Evolutionary conservation across 23 tunicate genomes (phyloP).

Genomic region (Oikopleura albicans): DNA sequence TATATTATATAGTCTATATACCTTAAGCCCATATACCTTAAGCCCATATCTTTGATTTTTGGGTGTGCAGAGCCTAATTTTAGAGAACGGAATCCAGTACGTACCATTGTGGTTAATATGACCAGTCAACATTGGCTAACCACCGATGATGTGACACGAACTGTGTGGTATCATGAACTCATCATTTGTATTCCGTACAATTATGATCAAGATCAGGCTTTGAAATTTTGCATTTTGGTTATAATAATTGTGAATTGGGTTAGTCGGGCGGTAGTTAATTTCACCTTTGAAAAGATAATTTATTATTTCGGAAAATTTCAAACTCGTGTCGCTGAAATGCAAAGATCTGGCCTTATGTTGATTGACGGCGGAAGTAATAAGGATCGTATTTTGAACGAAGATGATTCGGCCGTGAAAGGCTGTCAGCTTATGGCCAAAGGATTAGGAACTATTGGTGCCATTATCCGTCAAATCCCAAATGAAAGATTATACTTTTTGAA

Average conservation of each 20-base stretch:
- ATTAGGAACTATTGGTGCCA: conserved; percentile 20
- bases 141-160: conserved; percentile 41
- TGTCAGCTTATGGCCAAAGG: conserved; percentile 5
- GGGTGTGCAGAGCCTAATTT: conserved; percentile 45
- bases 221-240: too few relatives aligned
- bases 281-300: too few relatives aligned
- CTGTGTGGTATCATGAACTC: conserved; percentile 68
- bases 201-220: conserved; percentile 14
- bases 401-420: conserved; percentile 19
- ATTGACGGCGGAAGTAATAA: conserved; percentile 24
- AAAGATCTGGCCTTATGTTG: conserved; percentile 26
- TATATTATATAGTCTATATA: too few relatives aligned
- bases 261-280: too few relatives aligned
- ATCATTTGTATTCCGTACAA: conserved; percentile 44
- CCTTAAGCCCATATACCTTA: too few relatives aligned
- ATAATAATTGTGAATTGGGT: too few relatives aligned
- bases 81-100: too few relatives aligned
- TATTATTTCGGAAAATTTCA: too few relatives aligned
- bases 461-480: conserved; percentile 27
- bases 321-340: too few relatives aligned
- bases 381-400: not conserved
- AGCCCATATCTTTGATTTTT: conserved; percentile 21
- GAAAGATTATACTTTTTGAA: conserved; percentile 18
- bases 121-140: conserved; percentile 80
- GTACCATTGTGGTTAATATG: conserved; percentile 60